phyloP scores from a whole-genome alignment of 2,113 vertebrate species.

The Casuarius casuarius region DNA sequence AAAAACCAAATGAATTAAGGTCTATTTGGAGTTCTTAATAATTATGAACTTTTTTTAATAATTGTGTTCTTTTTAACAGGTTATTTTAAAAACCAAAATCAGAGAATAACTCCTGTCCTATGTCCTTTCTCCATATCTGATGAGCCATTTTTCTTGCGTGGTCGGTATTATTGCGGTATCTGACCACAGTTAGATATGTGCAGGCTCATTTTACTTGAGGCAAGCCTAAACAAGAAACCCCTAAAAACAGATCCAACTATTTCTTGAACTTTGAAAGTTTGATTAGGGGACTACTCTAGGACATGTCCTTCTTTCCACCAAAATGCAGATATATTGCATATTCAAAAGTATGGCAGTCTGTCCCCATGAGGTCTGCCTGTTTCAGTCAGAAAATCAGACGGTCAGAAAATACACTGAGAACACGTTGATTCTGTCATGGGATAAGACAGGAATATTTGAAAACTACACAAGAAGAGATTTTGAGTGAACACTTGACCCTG shows the following conservation, averaged over 20 bases:
- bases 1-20: conserved; percentile 74
- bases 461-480: not conserved
- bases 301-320: not conserved
- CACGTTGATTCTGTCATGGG: not conserved
- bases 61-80: conserved; percentile 21
- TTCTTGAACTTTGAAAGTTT: not conserved
- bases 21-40: conserved; percentile 64
- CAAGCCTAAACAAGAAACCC: not conserved
- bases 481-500: not conserved
- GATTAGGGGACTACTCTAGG: not conserved
- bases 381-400: not conserved
- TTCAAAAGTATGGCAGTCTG: not conserved
- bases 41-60: conserved; percentile 52
- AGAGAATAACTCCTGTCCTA: not conserved
- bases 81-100: conserved; percentile 19
- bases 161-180: not conserved
- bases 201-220: not conserved
- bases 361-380: not conserved
- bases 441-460: not conserved
- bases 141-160: not conserved
- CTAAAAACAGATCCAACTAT: not conserved
- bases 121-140: not conserved
- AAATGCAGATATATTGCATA: not conserved
- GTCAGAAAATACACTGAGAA: not conserved
- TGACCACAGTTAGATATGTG: not conserved